Conservation (phyloP, 2,888 invertebrate species). For the Sesia apiformis region DNA sequence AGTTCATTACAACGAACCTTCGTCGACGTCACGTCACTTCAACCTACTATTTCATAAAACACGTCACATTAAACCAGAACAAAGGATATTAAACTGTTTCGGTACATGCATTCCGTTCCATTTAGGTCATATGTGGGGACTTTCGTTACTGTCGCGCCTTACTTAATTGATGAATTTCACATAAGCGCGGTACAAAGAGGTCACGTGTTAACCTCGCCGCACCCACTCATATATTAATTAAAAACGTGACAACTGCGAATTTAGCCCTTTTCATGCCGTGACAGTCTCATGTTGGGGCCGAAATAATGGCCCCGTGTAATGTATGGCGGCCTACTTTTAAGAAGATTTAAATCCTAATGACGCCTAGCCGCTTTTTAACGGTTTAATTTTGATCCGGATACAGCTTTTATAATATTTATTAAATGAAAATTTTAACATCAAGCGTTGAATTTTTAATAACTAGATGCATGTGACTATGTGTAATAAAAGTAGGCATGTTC, state of each 20-base stretch:
- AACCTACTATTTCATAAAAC: no score
- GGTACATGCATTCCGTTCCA: not conserved
- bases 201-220: slow-evolving; percentile 30
- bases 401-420: no score
- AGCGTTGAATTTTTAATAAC: no score
- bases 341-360: not conserved
- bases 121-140: not conserved
- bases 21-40: no score
- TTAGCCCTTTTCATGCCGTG: slow-evolving; percentile 14
- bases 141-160: not conserved
- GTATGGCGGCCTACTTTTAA: not conserved
- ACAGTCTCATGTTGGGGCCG: slow-evolving; percentile 13
- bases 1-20: no score
- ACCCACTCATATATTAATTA: slow-evolving; percentile 60
- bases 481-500: no score
- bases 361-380: no score
- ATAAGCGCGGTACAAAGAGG: slow-evolving; percentile 26
- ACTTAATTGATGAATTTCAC: slow-evolving; percentile 52
- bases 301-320: slow-evolving; percentile 2
- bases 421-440: no score
- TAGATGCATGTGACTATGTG: no score
- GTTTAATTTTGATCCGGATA: no score
- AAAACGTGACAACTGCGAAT: slow-evolving; percentile 63
- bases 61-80: no score
- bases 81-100: no score